Percentiles rank a stretch among this genome's conserved stretches.
These are phyloP conservation scores for Caenorhabditis drosophilae DNA, from an alignment of 2,888 invertebrate species.

Conservation along the genomic window DNA sequence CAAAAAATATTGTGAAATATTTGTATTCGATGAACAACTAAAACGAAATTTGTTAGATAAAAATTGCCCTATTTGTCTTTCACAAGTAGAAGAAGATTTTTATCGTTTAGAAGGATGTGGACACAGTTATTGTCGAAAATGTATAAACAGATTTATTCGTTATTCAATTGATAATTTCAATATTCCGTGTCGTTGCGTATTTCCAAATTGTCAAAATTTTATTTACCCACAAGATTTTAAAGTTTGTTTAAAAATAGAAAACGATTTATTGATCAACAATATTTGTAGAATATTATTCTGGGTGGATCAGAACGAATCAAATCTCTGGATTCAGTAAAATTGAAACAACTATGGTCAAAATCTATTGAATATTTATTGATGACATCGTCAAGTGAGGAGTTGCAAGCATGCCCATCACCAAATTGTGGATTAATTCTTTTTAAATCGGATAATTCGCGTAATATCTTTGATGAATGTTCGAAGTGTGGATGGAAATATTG, in stretches of 20 bases:
- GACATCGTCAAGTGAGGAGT: too few species aligned
- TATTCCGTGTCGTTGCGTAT: neutral
- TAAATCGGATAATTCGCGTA: too few species aligned
- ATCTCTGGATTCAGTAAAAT: neutral
- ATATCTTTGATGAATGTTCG: too few species aligned
- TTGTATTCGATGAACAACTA: too few species aligned
- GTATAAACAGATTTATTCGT: too few species aligned
- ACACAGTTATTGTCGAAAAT: constrained; percentile 1
- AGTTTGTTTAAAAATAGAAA: neutral
- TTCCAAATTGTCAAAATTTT: neutral
- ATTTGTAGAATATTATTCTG: neutral
- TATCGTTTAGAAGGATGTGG: constrained; percentile 5
- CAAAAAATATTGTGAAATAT: neutral
- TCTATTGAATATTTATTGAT: too few species aligned
- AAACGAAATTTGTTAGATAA: too few species aligned
- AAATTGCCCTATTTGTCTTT: constrained; percentile 1
- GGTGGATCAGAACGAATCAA: neutral
- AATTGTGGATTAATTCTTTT: constrained; percentile 1
- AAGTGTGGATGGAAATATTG: neutral
- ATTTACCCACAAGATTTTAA: neutral
- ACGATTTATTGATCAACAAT: too few species aligned
- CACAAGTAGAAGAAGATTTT: neutral
- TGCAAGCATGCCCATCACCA: neutral
- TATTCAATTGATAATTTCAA: neutral
- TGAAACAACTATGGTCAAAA: neutral